Percentiles rank a stretch among this genome's conserved stretches.
Evolutionary conservation across 64 coral and sea anemone species (phyloP).

Genomic region (Stylophora pistillata): DNA sequence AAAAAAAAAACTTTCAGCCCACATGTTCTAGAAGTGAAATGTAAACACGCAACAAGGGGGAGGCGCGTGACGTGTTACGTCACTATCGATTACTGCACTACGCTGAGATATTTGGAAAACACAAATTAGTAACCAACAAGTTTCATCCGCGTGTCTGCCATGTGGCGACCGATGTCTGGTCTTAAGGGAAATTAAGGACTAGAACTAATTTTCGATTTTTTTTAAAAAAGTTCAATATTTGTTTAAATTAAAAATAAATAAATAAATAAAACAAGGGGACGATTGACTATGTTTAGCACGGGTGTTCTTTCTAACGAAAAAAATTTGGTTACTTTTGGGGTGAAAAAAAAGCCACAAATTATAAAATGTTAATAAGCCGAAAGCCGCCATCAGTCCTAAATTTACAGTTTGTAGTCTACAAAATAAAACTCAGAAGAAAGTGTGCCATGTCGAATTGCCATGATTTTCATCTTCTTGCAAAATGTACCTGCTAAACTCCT

Average conservation of each 20-base stretch:
- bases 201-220: not conserved
- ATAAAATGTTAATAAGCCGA: slow-evolving; percentile 13
- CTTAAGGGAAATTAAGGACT: not conserved
- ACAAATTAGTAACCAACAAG: not conserved
- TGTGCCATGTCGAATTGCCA: too few relatives aligned
- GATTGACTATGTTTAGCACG: too few relatives aligned
- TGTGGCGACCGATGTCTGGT: not conserved
- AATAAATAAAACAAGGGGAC: too few relatives aligned
- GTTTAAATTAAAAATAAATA: too few relatives aligned
- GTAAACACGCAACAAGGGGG: not conserved
- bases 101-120: not conserved
- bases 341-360: not conserved
- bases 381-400: not conserved
- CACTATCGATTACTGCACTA: not conserved
- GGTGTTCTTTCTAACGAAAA: not conserved
- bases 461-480: too few relatives aligned
- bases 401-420: not conserved
- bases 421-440: too few relatives aligned
- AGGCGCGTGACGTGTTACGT: slow-evolving; percentile 1
- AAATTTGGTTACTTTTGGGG: not conserved
- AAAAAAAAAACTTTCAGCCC: not conserved
- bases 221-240: not conserved
- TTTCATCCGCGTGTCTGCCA: slow-evolving; percentile 1
- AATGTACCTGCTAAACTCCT: too few relatives aligned
- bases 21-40: not conserved